Percentiles rank a stretch among this genome's conserved stretches.
phyloP scores from a whole-genome alignment of 2,797 vertebrate genomes.

The Lacerta bilineata region DNA sequence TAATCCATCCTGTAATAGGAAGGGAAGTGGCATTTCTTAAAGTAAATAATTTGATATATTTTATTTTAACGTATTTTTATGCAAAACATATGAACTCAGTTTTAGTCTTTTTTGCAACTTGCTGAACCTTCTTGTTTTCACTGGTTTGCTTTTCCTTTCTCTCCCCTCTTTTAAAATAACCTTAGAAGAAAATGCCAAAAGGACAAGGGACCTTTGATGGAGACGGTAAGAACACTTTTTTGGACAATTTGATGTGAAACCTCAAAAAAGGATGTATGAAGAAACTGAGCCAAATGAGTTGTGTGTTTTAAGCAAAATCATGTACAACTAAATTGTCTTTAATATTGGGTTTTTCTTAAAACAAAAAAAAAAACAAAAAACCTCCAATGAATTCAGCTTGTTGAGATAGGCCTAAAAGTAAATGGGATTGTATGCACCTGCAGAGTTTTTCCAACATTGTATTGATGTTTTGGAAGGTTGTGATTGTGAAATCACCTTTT shows the following conservation, averaged over 20 bases:
- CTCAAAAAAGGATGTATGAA: neutral
- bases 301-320: neutral
- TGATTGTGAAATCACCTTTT: neutral
- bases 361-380: neutral
- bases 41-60: too few species aligned
- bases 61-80: neutral
- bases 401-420: neutral
- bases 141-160: constrained; percentile 54
- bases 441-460: neutral
- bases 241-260: constrained; percentile 27
- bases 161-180: constrained; percentile 62
- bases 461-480: neutral
- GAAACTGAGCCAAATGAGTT: neutral
- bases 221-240: constrained; percentile 86
- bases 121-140: constrained; percentile 53
- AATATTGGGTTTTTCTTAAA: neutral
- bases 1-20: neutral
- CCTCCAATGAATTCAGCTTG: neutral
- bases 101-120: constrained; percentile 26
- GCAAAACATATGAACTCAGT: neutral
- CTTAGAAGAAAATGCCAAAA: constrained; percentile 86
- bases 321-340: neutral
- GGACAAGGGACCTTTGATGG: constrained; percentile 92
- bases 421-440: neutral
- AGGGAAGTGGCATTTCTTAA: too few species aligned